Evolutionary conservation across 2,113 vertebrate genomes (phyloP).

Genomic region (Murina feae): DNA sequence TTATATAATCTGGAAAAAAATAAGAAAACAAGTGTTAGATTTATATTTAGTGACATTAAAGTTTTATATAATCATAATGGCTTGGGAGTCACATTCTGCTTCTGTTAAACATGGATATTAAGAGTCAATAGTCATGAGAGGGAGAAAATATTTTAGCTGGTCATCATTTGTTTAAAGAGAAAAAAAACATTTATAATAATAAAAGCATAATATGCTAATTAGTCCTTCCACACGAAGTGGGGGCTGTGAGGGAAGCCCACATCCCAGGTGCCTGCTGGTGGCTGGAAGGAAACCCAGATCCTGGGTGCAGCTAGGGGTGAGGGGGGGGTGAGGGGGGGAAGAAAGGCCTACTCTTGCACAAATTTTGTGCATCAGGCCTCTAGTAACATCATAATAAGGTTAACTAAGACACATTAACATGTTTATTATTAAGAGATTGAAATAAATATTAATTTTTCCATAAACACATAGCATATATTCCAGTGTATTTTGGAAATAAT

Average conservation of each 20-base stretch:
- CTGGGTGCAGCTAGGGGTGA: no score
- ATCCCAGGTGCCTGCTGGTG: no score
- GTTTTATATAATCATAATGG: background rate
- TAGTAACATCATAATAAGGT: background rate
- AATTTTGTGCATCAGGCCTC: no score
- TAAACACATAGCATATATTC: background rate
- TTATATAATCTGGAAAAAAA: constrained; percentile 23
- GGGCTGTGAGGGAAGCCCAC: no score
- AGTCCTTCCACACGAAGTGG: no score
- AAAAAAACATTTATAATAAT: background rate
- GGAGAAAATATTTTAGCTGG: background rate
- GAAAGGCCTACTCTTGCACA: no score
- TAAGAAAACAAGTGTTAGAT: background rate
- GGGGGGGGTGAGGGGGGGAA: no score
- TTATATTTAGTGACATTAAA: background rate
- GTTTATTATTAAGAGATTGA: background rate
- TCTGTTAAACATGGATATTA: constrained; percentile 1
- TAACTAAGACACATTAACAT: background rate
- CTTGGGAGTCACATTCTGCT: background rate
- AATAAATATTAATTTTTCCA: background rate
- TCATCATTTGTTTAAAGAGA: background rate
- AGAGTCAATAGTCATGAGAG: background rate
- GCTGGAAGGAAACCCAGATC: no score
- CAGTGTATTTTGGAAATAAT: background rate
- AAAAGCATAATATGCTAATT: no score